Conservation (phyloP, 2,113 vertebrate species). For the Ailuropoda melanoleuca region DNA sequence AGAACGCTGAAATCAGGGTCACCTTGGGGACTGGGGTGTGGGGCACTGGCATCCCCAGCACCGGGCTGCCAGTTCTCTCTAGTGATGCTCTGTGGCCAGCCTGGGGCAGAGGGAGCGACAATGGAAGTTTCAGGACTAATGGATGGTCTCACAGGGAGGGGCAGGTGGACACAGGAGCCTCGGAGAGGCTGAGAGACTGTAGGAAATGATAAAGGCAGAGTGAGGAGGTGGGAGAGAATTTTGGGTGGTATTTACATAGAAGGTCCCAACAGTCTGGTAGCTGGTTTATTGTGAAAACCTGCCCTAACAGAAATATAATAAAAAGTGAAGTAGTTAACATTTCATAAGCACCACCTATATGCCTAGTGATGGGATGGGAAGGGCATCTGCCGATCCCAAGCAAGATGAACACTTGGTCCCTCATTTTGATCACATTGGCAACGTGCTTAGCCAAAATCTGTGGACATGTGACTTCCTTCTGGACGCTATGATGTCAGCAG, state of each 20-base stretch:
- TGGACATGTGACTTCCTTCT: fast-evolving
- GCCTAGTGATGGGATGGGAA: fast-evolving
- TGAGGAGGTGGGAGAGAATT: neutral
- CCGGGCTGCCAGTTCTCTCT: fast-evolving
- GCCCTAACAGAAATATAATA: neutral
- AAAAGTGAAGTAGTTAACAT: neutral
- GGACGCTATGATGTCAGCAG: neutral
- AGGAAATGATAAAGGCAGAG: neutral
- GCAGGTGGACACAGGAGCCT: neutral
- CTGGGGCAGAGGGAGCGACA: fast-evolving
- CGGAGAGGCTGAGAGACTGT: neutral
- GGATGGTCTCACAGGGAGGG: too few species aligned
- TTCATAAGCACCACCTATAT: neutral
- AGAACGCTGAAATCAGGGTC: neutral
- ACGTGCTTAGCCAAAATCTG: neutral
- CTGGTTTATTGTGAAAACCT: neutral
- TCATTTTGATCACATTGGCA: too few species aligned
- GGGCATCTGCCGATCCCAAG: neutral
- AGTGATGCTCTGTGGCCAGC: fast-evolving
- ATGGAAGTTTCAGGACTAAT: neutral
- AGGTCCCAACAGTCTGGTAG: neutral
- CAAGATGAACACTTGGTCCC: fast-evolving
- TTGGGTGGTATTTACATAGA: neutral
- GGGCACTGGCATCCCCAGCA: fast-evolving
- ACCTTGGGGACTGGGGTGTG: neutral